Evolutionary conservation across 2,888 invertebrate species (phyloP).

Genomic region (Acronicta aceris): DNA sequence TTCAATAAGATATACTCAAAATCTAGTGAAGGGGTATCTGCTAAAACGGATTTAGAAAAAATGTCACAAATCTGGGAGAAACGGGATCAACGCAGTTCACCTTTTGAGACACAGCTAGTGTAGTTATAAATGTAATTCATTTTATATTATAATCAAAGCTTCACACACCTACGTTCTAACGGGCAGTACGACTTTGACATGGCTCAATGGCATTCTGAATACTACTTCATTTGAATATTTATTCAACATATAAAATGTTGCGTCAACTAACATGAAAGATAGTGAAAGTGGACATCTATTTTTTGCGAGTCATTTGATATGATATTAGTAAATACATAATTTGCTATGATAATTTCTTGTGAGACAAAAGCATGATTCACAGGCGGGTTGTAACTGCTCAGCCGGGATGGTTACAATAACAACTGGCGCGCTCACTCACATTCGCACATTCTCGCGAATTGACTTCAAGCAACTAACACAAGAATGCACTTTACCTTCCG

Average conservation of each 20-base stretch:
- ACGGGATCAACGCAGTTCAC: too few relatives aligned
- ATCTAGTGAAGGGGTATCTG: too few relatives aligned
- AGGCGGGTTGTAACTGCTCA: conserved; percentile 44
- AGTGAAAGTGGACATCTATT: conserved; percentile 56
- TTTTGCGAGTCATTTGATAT: conserved; percentile 53
- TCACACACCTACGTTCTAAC: conserved; percentile 56
- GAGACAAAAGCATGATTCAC: conserved; percentile 69
- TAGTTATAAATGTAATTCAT: conserved; percentile 14
- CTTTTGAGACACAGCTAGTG: neutral
- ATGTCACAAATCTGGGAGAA: too few relatives aligned
- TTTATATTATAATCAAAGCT: conserved; percentile 44
- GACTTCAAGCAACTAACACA: conserved; percentile 80
- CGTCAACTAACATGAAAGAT: conserved; percentile 43
- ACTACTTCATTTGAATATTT: conserved; percentile 56
- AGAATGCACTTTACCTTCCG: conserved; percentile 85
- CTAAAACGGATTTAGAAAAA: too few relatives aligned
- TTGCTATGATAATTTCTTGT: conserved; percentile 58
- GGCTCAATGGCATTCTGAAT: conserved; percentile 53
- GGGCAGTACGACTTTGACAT: conserved; percentile 49
- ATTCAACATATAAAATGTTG: conserved; percentile 54
- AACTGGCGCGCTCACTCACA: conserved; percentile 65
- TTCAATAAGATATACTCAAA: too few relatives aligned
- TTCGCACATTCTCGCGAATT: conserved; percentile 86
- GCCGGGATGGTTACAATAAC: conserved; percentile 66
- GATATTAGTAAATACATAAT: conserved; percentile 51